Evolutionary conservation across 2,797 vertebrate species (phyloP).

Genomic region (Merluccius polli): DNA sequence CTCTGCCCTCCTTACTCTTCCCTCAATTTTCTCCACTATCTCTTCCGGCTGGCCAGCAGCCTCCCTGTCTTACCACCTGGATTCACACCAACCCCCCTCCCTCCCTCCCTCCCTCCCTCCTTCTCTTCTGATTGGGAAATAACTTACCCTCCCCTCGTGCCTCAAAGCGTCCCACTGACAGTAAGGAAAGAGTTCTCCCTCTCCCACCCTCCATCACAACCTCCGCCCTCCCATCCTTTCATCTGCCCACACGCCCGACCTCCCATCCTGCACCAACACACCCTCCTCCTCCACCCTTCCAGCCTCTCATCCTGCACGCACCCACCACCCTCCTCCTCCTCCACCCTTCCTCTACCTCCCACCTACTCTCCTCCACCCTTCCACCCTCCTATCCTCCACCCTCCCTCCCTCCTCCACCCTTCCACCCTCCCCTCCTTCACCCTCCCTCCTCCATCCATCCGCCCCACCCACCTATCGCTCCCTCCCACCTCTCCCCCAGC

Average conservation of each 20-base stretch:
- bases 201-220: neutral
- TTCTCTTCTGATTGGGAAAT: too few relatives aligned
- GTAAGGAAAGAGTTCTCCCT: neutral
- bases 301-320: slow-evolving; percentile 74
- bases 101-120: neutral
- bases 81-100: neutral
- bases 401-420: neutral
- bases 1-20: neutral
- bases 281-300: slow-evolving; percentile 43
- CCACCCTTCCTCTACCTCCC: neutral
- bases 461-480: neutral
- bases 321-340: slow-evolving; percentile 28
- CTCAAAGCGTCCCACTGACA: too few relatives aligned
- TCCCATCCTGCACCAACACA: neutral
- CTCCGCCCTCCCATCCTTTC: neutral
- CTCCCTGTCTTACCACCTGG: neutral
- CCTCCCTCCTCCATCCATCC: neutral
- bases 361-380: neutral
- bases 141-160: too few relatives aligned
- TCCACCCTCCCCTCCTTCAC: neutral
- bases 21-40: neutral
- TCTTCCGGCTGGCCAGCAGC: slow-evolving; percentile 3
- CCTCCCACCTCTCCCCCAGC: slow-evolving; percentile 40
- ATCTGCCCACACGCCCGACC: neutral
- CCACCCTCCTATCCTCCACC: neutral